Percentiles rank a stretch among this genome's conserved stretches.
Conservation (phyloP, 1,140 invertebrate species). For the Schlechtendalia chinensis region DNA sequence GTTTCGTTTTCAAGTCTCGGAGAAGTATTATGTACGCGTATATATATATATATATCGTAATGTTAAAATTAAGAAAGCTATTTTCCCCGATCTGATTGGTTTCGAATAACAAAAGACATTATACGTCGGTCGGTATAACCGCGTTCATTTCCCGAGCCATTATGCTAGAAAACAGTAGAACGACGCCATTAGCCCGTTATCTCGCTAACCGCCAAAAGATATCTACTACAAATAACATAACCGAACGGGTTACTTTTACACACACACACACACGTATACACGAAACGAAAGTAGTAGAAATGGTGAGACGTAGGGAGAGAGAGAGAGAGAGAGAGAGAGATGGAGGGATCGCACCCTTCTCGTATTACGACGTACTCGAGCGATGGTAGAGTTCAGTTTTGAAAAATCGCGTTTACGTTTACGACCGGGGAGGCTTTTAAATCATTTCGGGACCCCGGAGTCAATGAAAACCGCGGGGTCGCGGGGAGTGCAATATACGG, state of each 20-base stretch:
- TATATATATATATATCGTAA: no score
- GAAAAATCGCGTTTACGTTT: slow-evolving; percentile 42
- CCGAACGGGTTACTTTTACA: not conserved
- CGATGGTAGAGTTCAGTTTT: not conserved
- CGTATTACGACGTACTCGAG: not conserved
- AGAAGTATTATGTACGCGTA: no score
- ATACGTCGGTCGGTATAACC: not conserved
- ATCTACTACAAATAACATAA: not conserved
- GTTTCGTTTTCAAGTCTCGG: no score
- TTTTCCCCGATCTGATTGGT: not conserved
- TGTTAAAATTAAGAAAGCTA: no score
- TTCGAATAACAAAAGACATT: not conserved
- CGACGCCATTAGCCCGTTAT: not conserved
- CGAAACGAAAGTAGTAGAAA: not conserved
- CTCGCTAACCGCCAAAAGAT: not conserved
- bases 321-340: not conserved
- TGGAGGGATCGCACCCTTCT: not conserved
- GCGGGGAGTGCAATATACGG: not conserved
- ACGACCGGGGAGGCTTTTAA: slow-evolving; percentile 8
- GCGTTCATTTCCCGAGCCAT: not conserved
- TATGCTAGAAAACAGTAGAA: not conserved
- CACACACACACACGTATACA: no score
- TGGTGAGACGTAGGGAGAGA: not conserved
- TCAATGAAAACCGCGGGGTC: slow-evolving; percentile 28
- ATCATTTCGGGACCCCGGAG: slow-evolving; percentile 21